Base-by-base conservation (phyloP, 2,797 vertebrate species). In the Hemibagrus guttatus region DNA sequence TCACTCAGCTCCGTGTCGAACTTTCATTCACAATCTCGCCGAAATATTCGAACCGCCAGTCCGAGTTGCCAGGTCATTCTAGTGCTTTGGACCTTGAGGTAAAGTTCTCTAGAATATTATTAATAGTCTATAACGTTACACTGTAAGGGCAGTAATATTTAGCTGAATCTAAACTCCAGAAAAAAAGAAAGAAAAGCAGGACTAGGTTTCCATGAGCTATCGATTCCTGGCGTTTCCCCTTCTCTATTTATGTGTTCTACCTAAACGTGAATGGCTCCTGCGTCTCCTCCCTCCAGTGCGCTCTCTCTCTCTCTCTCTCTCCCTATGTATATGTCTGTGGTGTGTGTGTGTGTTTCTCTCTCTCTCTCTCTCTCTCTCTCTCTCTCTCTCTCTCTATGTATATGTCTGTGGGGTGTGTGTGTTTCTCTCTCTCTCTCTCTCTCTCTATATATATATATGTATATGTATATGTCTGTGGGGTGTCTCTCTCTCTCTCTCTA, bases 161-260 rank as follows among this genome's bases (percentile, higher is more conserved):
- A 6, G 58, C 26, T 13, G 23, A 6, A 79, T 39, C 9, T 23
- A 21, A 61, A 59, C n/a, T 76, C 16, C 13, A 64, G 12, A 4
- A 63, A 46, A 6, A 14, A 81, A 63, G 28, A n/a, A 63, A 42
- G 39, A 81, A 61, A 64, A 66, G 66, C 42, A 66, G 19, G 35
- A 64, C 6, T 42, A 66, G 1, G 39, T 52, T 82, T 66, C 17
- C 5, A 52, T n/a, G 26, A 52, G 46, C 61, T 66, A 52, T 49
- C 42, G 61, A 66, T 52, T 63, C 61, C 19, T 66, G 46, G 61
- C 46, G 80, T 64, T 64, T 28, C 56, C 63, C 59, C 21, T 61
- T 61, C 78, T 49, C 61, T 82, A 82, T 82, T 82, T 66, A 82
- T 82, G 79, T 46, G 9, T 52, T 46, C 59, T 52, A 64, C 58